These are phyloP conservation scores for Lepidochrysops patricia DNA, from an alignment of 2,888 invertebrate genomes.

Conservation along the genomic window DNA sequence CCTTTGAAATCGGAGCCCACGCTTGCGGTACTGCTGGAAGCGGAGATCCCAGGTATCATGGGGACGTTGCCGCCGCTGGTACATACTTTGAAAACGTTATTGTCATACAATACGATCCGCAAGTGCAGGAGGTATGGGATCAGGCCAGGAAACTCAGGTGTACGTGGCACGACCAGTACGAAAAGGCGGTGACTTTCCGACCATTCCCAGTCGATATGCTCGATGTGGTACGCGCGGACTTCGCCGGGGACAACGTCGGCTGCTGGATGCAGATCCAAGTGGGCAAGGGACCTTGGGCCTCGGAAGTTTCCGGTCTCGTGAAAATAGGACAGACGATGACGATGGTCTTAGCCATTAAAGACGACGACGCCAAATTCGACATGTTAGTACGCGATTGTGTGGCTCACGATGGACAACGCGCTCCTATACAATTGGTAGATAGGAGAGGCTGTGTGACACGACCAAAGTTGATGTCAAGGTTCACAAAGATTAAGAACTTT, in stretches of 20 bases:
- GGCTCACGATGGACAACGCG: conserved; percentile 94
- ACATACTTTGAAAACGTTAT: conserved; percentile 96
- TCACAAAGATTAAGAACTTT: conserved; percentile 96
- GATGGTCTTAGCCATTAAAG: conserved; percentile 95
- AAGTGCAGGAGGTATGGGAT: conserved; percentile 97
- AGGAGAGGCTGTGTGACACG: conserved; percentile 93
- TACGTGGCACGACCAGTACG: conserved; percentile 96
- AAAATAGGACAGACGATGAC: conserved; percentile 98
- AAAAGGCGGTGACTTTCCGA: conserved; percentile 94
- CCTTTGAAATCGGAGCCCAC: conserved; percentile 93
- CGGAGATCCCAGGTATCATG: conserved; percentile 93
- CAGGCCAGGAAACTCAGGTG: conserved; percentile 93
- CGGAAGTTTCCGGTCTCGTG: conserved; percentile 93
- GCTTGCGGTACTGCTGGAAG: conserved; percentile 94
- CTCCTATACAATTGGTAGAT: conserved; percentile 94
- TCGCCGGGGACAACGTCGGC: conserved; percentile 95
- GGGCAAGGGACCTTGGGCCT: conserved; percentile 96
- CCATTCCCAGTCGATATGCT: conserved; percentile 97
- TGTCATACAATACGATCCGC: conserved; percentile 93
- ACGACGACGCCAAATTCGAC: conserved; percentile 95
- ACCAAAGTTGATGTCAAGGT: conserved; percentile 93
- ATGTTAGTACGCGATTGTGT: conserved; percentile 96
- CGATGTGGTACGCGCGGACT: conserved; percentile 94
- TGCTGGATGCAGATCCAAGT: conserved; percentile 99
- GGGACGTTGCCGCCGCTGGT: conserved; percentile 90